phyloP scores from a whole-genome alignment of 2,113 vertebrate genomes.

The Xyliphius kryptos region DNA sequence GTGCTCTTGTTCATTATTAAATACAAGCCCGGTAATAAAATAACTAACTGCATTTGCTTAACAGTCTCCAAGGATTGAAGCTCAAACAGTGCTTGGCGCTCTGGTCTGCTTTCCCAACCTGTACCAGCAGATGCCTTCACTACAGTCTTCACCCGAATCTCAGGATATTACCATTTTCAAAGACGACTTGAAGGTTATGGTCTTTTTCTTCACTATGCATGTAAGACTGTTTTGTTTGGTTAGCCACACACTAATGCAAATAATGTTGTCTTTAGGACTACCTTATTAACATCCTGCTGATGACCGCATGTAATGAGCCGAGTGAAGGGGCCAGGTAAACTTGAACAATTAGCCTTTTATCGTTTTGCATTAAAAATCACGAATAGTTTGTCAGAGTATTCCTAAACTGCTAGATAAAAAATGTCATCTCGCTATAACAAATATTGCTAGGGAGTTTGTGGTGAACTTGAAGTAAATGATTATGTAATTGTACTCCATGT shows the following conservation, averaged over 20 bases:
- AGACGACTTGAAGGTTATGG: slow-evolving; percentile 85
- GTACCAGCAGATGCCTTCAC: slow-evolving; percentile 75
- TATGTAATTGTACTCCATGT: too few relatives aligned
- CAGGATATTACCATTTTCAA: slow-evolving; percentile 58
- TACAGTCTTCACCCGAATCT: slow-evolving; percentile 61
- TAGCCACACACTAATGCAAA: too few relatives aligned
- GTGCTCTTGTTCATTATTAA: too few relatives aligned
- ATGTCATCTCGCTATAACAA: too few relatives aligned
- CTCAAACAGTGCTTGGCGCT: slow-evolving; percentile 88
- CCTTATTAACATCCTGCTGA: slow-evolving; percentile 84
- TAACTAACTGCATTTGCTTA: too few relatives aligned
- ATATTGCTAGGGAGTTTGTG: too few relatives aligned
- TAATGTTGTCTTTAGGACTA: slow-evolving; percentile 65
- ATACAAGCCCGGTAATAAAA: too few relatives aligned
- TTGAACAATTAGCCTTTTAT: too few relatives aligned
- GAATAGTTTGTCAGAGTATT: too few relatives aligned
- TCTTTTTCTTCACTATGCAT: background rate
- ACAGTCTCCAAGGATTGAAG: slow-evolving; percentile 85
- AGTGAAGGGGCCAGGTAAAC: slow-evolving; percentile 87
- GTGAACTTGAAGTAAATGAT: too few relatives aligned
- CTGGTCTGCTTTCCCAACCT: slow-evolving; percentile 93
- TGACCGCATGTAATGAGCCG: slow-evolving; percentile 83
- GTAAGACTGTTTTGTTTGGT: background rate
- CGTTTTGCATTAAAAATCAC: too few relatives aligned
- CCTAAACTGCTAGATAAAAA: too few relatives aligned